Evolutionary conservation across 2,113 vertebrate genomes (phyloP), one percentile per base, ranked within the genome.

Genomic region (Callaeas wilsoni): DNA sequence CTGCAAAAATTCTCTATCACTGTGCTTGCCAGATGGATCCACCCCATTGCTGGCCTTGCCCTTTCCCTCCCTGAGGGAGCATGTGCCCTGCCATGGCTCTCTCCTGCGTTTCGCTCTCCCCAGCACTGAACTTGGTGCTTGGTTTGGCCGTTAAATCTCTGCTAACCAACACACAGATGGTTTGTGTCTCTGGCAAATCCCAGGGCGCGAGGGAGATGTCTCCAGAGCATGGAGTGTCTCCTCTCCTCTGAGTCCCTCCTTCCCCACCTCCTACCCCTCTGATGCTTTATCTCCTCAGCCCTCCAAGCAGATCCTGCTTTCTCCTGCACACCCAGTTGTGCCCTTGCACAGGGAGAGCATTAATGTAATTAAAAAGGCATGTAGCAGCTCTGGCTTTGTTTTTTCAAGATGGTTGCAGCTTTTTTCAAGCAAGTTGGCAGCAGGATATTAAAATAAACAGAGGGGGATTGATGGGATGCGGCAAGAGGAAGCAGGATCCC

Each of bases 391-490:
- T 71, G 7, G 65, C 93, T 96, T 95, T 97, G 94, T 94, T 97
- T 96, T 97, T 91, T 95, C 92, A 96, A 97, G 90, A 96, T 89
- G 93, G 90, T 89, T 77, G 84, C 46, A 60, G 73, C 46, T 44
- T 86, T 86, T 94, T 97, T 95, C 94, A 94, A 96, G 92, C 71
- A 90, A 96, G 95, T 76, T 97, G 97, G 97, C 97, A 96, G 94
- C 7, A 35, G 91, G 81, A 96, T 95, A 92, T 97, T 97, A 97
- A 98, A 98, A 98, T 95, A 97, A 98, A 97, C 96, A 97, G 86
- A 84, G 41, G 16, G 82, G 92, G 91, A 96, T 96, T 96, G 94
- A 97, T 96, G 94, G 91, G 97, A 96, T 83, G 97, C n/a, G 22
- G 95, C 57, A 90, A 98, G 94, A 98, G 97, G 97, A 98, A 98